Conservation (phyloP, 2,888 invertebrate species). For the Nomada fucata region DNA sequence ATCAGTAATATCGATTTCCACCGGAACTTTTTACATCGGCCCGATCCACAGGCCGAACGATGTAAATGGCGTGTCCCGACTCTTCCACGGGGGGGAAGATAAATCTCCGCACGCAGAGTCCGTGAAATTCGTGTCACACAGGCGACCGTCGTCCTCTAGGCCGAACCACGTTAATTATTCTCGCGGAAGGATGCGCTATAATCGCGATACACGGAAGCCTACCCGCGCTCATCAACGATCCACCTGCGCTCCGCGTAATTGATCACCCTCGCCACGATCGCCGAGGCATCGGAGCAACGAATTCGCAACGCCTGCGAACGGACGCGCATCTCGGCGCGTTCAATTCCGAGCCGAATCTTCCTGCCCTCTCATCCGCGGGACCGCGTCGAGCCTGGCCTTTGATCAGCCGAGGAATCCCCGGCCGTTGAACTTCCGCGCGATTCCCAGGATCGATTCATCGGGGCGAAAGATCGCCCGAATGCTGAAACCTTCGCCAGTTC, state of each 20-base stretch:
- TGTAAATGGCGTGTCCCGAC: conserved; percentile 18
- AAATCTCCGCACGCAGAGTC: conserved; percentile 57
- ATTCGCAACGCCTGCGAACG: not conserved
- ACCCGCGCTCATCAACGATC: conserved; percentile 31
- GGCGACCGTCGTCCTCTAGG: conserved; percentile 52
- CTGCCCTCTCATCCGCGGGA: not conserved
- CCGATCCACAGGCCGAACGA: conserved; percentile 1
- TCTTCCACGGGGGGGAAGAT: conserved; percentile 44
- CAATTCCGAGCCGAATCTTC: conserved; percentile 15
- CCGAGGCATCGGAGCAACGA: not conserved
- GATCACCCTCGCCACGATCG: not conserved
- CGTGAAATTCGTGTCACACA: conserved; percentile 59
- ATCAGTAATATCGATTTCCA: conserved; percentile 31
- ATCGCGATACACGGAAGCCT: conserved; percentile 43
- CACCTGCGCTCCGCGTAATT: conserved; percentile 26
- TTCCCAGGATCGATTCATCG: conserved; percentile 23
- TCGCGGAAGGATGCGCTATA: conserved; percentile 53
- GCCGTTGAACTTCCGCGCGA: conserved; percentile 3
- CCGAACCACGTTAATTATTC: conserved; percentile 64
- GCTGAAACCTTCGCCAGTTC: not conserved
- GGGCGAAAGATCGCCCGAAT: not conserved
- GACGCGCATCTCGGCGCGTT: not conserved
- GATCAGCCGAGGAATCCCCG: not conserved
- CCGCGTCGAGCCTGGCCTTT: not conserved
- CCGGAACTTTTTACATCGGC: conserved; percentile 6